Evolutionary conservation across 2,113 vertebrate species (phyloP).

Genomic region (Propithecus coquereli): DNA sequence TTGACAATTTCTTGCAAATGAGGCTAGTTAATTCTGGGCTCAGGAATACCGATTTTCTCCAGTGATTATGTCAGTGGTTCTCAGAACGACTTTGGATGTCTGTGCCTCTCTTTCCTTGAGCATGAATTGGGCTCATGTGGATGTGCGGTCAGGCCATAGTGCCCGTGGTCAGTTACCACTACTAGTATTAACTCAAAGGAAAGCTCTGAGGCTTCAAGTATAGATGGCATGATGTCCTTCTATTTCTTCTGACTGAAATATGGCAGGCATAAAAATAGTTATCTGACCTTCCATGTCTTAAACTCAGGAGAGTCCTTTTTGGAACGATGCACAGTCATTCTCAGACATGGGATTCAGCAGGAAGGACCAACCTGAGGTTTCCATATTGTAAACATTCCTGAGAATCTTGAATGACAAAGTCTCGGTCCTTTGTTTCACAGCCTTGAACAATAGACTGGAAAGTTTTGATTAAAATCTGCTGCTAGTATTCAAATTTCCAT

Average conservation of each 20-base stretch:
- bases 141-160: constrained; percentile 53
- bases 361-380: neutral
- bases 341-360: neutral
- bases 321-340: neutral
- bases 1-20: constrained; percentile 69
- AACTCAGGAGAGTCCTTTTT: neutral
- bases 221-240: constrained; percentile 51
- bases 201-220: constrained; percentile 54
- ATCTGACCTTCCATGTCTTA: neutral
- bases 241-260: neutral
- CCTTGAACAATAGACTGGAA: neutral
- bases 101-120: constrained; percentile 68
- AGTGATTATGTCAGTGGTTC: constrained; percentile 64
- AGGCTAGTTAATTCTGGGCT: constrained; percentile 69
- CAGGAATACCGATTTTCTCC: constrained; percentile 55
- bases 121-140: constrained; percentile 48
- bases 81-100: constrained; percentile 68
- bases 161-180: constrained; percentile 46
- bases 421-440: neutral
- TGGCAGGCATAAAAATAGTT: neutral
- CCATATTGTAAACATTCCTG: neutral
- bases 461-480: neutral
- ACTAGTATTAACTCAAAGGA: constrained; percentile 65
- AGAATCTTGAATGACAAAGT: neutral
- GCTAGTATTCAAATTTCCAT: neutral